A percentile compares a stretch with the other conserved stretches of the same genome.
These are phyloP conservation scores for Polypedilum vanderplanki DNA, from an alignment of 1,140 invertebrate genomes.

Conservation along the genomic window DNA sequence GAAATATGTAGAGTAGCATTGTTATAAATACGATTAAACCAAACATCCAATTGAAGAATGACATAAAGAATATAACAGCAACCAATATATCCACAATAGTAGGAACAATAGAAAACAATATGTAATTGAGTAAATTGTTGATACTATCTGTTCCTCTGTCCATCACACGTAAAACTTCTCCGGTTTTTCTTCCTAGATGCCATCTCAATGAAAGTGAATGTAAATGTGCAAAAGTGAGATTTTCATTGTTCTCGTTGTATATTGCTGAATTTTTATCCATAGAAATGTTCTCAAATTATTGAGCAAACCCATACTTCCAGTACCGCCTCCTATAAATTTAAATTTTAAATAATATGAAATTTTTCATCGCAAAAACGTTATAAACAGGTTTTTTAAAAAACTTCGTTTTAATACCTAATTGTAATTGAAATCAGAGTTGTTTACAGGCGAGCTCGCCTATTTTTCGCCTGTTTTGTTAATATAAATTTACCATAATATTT, in stretches of 20 bases:
- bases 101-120: conserved; percentile 80
- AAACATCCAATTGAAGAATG: conserved; percentile 86
- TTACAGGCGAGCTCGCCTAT: too few relatives aligned
- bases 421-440: too few relatives aligned
- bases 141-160: conserved; percentile 93
- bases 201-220: conserved; percentile 79
- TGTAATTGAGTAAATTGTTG: conserved; percentile 84
- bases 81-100: conserved; percentile 88
- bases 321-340: conserved; percentile 56
- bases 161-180: conserved; percentile 90
- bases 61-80: conserved; percentile 85
- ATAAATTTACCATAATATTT: too few relatives aligned
- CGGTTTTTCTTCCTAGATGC: conserved; percentile 90
- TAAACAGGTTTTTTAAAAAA: too few relatives aligned
- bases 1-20: conserved; percentile 81
- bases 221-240: conserved; percentile 74
- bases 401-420: too few relatives aligned
- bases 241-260: conserved; percentile 86
- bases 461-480: too few relatives aligned
- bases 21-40: conserved; percentile 88
- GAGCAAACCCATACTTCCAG: conserved; percentile 83
- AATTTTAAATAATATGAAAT: too few relatives aligned
- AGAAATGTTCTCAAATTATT: conserved; percentile 86
- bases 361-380: too few relatives aligned
- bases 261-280: conserved; percentile 94